These are phyloP conservation scores for Poecilus cupreus DNA, from an alignment of 2,888 invertebrate species.

Conservation along the genomic window DNA sequence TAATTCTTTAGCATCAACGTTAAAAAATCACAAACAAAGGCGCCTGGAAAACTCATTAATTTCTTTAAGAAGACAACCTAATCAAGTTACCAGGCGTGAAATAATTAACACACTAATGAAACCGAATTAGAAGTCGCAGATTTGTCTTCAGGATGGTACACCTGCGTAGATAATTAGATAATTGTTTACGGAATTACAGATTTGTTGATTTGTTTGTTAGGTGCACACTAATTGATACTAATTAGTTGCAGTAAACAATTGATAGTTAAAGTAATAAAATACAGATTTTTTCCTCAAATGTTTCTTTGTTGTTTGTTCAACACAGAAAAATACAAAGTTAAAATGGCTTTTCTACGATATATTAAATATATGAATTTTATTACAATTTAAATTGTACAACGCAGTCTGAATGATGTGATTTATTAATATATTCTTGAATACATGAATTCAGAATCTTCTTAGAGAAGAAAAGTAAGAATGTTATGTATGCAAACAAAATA, in stretches of 20 bases:
- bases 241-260: too few relatives aligned
- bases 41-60: not conserved
- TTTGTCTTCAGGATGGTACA: too few relatives aligned
- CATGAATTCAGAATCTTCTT: not conserved
- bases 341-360: too few relatives aligned
- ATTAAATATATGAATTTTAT: not conserved
- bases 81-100: not conserved
- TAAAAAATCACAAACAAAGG: too few relatives aligned
- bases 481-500: not conserved
- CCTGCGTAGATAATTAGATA: not conserved
- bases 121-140: not conserved
- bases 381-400: too few relatives aligned
- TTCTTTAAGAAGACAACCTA: not conserved
- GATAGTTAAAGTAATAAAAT: too few relatives aligned
- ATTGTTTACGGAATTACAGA: not conserved
- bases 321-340: too few relatives aligned
- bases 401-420: not conserved
- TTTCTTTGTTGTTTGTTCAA: too few relatives aligned
- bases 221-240: too few relatives aligned
- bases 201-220: not conserved
- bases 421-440: not conserved
- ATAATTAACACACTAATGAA: not conserved
- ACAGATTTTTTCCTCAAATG: too few relatives aligned
- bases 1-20: too few relatives aligned
- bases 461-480: not conserved